Evolutionary conservation across 2,888 invertebrate genomes (phyloP), one percentile per base, ranked within the genome.

Genomic region (Lucinisca nassula): DNA sequence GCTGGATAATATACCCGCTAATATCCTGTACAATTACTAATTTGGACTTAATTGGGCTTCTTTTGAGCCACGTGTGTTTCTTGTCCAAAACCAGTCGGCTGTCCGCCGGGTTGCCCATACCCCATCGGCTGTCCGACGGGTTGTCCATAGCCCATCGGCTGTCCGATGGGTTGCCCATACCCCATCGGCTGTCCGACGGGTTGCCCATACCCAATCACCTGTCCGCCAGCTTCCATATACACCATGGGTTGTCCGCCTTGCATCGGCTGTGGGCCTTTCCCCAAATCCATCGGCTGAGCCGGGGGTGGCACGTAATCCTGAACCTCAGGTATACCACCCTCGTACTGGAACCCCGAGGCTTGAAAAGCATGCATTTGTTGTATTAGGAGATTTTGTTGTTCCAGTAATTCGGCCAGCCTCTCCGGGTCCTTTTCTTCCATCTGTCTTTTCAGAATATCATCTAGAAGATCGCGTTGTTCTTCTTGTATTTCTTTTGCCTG

Each of bases 381-480:
- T 14, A 80, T 40, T 0, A 84, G 75, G 17, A 51, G n/a, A 76
- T 84, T 84, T 40, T 84, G 84, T 51, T 84, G 79, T 35, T 84
- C 51, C 10, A 70, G 40, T 32, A 84, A 37, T 32, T 84, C 37
- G 24, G 67, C 61, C 12, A 79, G 67, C 55, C 76, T 45, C 32
- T 80, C 76, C 0, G 79, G 79, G 38, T 84, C 84, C 21, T 76
- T 80, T 38, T 79, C 84, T 37, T 76, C 70, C 27, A 70, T 70
- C 61, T 84, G 84, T 32, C 32, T 24, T 32, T 76, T 51, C 17
- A 84, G 49, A 0, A 84, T 80, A 21, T 79, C 84, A 51, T 84
- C 76, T 12, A 84, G 55, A 14, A 84, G 45, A n/a, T 67, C 80
- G 27, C 27, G 27, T 32, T 81, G 81, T 40, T 81, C 81, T 0